Conservation (phyloP, 2,797 vertebrate genomes). For the Glyptemys insculpta region DNA sequence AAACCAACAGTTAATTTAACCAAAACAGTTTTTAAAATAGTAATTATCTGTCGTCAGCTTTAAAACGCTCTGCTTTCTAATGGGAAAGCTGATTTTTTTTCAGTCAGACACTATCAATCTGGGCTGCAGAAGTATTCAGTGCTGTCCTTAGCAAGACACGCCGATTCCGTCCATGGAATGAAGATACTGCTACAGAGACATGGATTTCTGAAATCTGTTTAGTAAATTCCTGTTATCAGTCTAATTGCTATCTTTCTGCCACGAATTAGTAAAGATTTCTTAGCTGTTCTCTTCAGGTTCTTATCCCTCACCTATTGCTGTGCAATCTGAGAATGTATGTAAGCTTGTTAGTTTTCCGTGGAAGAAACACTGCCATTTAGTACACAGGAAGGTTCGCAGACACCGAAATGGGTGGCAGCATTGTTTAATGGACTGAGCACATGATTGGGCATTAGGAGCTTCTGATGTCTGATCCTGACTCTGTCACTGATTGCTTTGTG, state of each 20-base stretch:
- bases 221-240: too few relatives aligned
- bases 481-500: background rate
- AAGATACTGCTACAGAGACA: background rate
- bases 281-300: background rate
- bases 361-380: background rate
- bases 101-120: background rate
- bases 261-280: background rate
- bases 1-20: background rate
- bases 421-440: background rate
- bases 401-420: background rate
- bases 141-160: background rate
- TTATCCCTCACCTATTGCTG: background rate
- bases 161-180: background rate
- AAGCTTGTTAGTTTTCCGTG: background rate
- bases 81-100: background rate
- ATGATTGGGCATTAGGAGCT: background rate
- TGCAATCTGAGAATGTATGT: background rate
- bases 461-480: background rate
- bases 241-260: too few relatives aligned
- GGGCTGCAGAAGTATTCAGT: background rate
- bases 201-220: background rate
- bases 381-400: background rate
- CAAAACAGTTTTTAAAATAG: background rate
- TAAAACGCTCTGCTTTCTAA: background rate
- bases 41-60: background rate